These are phyloP conservation scores for Rhea pennata DNA, from an alignment of 2,113 vertebrate genomes.

Conservation along the genomic window DNA sequence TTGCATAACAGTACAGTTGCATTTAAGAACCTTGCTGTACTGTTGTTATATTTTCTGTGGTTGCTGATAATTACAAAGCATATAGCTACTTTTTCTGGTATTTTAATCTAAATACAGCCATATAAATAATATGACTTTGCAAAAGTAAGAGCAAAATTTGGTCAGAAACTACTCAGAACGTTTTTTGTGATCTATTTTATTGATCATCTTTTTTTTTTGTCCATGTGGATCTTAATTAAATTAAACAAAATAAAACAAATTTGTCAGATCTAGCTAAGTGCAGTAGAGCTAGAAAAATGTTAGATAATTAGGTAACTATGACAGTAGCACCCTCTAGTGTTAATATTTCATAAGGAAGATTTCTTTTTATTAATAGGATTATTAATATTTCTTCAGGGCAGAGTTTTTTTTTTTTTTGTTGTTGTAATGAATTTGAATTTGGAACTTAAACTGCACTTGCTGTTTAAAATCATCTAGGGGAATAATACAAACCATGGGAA, in stretches of 20 bases:
- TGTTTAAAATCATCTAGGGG: background rate
- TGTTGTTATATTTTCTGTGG: background rate
- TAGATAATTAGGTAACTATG: slow-evolving; percentile 21
- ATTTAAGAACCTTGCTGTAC: background rate
- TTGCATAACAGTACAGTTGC: background rate
- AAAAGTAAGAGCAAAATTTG: background rate
- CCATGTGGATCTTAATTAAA: background rate
- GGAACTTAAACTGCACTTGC: background rate
- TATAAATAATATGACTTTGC: background rate
- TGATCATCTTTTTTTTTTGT: background rate
- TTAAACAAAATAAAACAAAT: background rate
- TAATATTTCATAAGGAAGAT: slow-evolving; percentile 8
- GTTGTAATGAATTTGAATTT: background rate
- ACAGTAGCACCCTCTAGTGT: slow-evolving; percentile 78
- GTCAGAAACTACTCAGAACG: background rate
- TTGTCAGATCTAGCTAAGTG: background rate
- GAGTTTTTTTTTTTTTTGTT: background rate
- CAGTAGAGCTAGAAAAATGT: background rate
- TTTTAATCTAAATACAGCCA: background rate
- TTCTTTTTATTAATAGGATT: background rate
- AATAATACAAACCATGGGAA: background rate
- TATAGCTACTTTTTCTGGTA: background rate
- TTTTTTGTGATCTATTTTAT: background rate
- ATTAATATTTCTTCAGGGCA: background rate
- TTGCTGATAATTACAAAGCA: background rate